Base-by-base conservation (phyloP, 1,140 invertebrate species). In the Delia radicum region DNA sequence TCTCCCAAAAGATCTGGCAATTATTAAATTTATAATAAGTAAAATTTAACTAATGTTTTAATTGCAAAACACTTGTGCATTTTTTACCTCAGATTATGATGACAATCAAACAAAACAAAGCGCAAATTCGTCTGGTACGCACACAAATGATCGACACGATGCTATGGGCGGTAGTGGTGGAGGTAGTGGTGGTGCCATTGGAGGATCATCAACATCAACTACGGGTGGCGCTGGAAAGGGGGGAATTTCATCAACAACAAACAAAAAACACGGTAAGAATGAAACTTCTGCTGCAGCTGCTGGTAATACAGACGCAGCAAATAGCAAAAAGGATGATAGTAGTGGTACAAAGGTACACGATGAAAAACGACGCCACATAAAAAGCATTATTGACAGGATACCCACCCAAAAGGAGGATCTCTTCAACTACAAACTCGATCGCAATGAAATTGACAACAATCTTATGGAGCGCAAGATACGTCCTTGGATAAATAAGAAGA, bases 401-500 rank as follows among this genome's bases (percentile, higher is more conserved):
- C 98, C 98, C 67, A 99, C 97, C 61, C 95, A 95, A 83, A 99
- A 99, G 89, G 94, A 95, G 77, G 95, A 96, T 80, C 89, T 99
- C 61, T 99, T 99, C 89, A 94, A 92, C 74, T 98, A 95, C 88
- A 91, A 93, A 81, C 90, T 99, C 33, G 96, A 99, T 86, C 98
- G 97, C 91, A 90, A 91, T 77, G 93, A 90, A 86, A 91, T 91
- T 76, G 91, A 92, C 81, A 88, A 87, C 80, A 81, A 81, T 80
- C 88, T 99, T 79, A 98, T 99, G 95, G 96, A 99, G 87, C 96
- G 95, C 84, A 92, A 97, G 85, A 98, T 99, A 87, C 92, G 96
- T 80, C 98, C 98, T 67, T 99, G 98, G 98, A 97, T 99, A 75
- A 98, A 98, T 88, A 99, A 99, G 88, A 99, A 99, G 88, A 99